Conservation (phyloP, 2,888 invertebrate species). For the Suillia variegata region DNA sequence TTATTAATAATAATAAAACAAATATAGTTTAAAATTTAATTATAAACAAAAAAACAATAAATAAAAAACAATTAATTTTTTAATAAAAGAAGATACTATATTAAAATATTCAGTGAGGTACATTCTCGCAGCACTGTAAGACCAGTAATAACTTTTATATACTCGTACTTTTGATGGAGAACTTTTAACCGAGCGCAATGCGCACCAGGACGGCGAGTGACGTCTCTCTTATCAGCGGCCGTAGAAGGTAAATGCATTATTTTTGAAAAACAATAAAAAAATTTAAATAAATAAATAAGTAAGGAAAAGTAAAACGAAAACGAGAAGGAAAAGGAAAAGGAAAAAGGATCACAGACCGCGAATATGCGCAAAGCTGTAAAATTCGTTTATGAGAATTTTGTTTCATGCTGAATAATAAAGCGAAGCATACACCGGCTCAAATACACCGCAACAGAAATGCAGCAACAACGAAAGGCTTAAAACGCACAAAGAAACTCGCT, state of each 20-base stretch:
- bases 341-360: not conserved
- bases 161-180: too few species aligned
- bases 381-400: not conserved
- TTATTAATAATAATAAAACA: too few species aligned
- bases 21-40: too few species aligned
- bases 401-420: not conserved
- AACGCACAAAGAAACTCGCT: too few species aligned
- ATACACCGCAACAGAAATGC: not conserved
- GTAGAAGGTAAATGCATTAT: slow-evolving; percentile 22
- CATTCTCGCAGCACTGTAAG: too few species aligned
- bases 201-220: slow-evolving; percentile 13
- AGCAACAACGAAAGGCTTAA: not conserved
- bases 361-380: not conserved
- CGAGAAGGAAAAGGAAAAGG: not conserved
- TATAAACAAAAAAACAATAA: too few species aligned
- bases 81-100: too few species aligned
- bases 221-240: slow-evolving; percentile 28
- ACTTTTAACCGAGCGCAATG: slow-evolving; percentile 22
- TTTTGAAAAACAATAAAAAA: not conserved
- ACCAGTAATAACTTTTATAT: too few species aligned
- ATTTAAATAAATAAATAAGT: not conserved
- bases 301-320: too few species aligned
- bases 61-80: too few species aligned
- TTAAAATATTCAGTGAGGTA: too few species aligned
- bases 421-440: not conserved